Conservation (phyloP, 2,888 invertebrate species). For the Synergus laeviventris region DNA sequence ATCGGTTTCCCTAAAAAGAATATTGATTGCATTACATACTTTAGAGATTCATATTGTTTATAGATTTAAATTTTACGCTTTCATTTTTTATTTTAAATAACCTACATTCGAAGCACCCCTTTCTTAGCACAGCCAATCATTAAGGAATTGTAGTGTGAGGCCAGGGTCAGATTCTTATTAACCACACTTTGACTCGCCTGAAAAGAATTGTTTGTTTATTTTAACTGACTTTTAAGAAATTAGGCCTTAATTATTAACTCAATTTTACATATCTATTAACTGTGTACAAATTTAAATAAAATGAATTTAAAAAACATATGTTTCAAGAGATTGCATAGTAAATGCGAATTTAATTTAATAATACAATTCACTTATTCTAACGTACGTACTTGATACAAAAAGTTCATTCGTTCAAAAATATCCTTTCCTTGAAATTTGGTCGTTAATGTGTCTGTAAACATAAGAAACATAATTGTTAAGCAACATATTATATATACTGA, state of each 20-base stretch:
- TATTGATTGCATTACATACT: background rate
- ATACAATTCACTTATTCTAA: no score
- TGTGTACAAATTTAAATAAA: background rate
- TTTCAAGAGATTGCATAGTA: no score
- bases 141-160: constrained; percentile 79
- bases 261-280: background rate
- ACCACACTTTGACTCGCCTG: constrained; percentile 78
- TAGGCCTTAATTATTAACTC: background rate
- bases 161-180: constrained; percentile 74
- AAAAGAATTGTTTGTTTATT: constrained; percentile 54
- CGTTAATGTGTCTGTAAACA: constrained; percentile 5
- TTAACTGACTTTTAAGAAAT: background rate
- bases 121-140: constrained; percentile 80
- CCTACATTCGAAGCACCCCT: constrained; percentile 80
- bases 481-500: background rate
- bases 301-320: no score
- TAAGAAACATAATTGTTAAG: background rate
- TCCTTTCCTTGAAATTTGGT: constrained; percentile 83
- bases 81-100: constrained; percentile 19
- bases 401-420: constrained; percentile 83
- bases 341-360: no score
- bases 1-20: constrained; percentile 78
- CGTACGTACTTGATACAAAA: constrained; percentile 80
- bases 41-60: constrained; percentile 9
- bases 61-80: constrained; percentile 33